Conservation (phyloP, 2,797 vertebrate genomes). For the Melanotaenia trifasciata region DNA sequence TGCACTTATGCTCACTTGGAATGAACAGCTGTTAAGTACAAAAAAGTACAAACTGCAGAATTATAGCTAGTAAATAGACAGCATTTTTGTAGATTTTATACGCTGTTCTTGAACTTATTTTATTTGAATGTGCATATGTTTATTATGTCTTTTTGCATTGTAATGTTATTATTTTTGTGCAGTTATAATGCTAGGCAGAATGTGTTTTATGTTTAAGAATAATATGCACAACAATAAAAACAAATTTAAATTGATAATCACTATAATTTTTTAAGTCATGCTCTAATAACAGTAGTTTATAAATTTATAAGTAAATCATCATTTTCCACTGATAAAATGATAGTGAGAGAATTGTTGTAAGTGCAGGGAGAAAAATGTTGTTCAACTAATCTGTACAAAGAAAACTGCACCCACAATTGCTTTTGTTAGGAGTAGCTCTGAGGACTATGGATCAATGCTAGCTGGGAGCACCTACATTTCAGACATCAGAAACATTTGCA, state of each 20-base stretch:
- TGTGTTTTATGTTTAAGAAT: not conserved
- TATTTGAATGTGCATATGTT: not conserved
- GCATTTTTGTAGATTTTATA: too few species aligned
- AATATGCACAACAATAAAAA: not conserved
- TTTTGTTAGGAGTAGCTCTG: conserved; percentile 61
- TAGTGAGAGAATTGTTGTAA: conserved; percentile 10
- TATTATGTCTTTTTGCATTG: not conserved
- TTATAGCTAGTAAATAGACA: too few species aligned
- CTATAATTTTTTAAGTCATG: not conserved
- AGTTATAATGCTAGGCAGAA: not conserved
- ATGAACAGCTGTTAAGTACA: not conserved
- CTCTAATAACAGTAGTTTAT: not conserved
- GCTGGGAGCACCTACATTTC: conserved; percentile 69
- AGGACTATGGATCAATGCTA: conserved; percentile 70
- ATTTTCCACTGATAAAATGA: conserved; percentile 6
- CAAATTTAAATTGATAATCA: not conserved
- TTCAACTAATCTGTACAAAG: conserved; percentile 48
- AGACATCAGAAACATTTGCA: conserved; percentile 79
- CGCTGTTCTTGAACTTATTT: not conserved
- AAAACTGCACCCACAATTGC: conserved; percentile 42
- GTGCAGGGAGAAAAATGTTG: conserved; percentile 22
- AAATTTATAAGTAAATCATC: not conserved
- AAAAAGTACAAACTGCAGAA: not conserved
- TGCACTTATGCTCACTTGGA: not conserved
- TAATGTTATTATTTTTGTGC: not conserved